A percentile compares a stretch with the other conserved stretches of the same genome.
These are phyloP conservation scores for Holothuria scabra DNA, from an alignment of 53 echinoderm and acorn worm genomes.

Conservation along the genomic window DNA sequence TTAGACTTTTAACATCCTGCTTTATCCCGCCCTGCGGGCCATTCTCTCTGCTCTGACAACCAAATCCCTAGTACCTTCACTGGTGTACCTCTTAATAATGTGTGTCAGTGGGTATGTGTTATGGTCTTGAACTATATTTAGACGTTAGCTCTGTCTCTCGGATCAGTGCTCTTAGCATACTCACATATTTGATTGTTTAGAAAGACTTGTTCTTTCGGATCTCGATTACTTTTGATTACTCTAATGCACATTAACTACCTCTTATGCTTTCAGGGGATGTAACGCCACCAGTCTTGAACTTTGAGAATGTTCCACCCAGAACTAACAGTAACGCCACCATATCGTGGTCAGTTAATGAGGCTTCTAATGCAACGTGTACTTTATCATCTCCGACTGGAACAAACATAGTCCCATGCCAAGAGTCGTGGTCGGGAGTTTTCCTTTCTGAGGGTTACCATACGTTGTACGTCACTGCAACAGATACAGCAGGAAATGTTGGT, in stretches of 20 bases:
- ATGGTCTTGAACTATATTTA: no score
- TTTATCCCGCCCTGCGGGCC: no score
- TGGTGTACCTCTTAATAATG: no score
- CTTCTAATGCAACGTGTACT: constrained; percentile 15
- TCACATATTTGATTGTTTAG: no score
- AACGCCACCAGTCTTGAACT: constrained; percentile 29
- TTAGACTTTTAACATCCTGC: no score
- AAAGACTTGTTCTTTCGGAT: no score
- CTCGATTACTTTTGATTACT: background rate
- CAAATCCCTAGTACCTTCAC: no score
- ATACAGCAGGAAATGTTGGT: constrained; percentile 36
- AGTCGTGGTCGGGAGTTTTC: constrained; percentile 1
- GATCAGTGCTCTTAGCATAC: no score
- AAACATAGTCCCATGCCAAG: background rate
- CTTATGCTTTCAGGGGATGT: constrained; percentile 26
- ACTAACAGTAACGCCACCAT: constrained; percentile 14
- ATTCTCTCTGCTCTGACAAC: no score
- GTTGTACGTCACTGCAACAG: constrained; percentile 27
- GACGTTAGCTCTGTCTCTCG: no score
- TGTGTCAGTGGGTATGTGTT: no score
- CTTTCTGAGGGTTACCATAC: constrained; percentile 29
- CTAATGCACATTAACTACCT: background rate
- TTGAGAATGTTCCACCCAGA: constrained; percentile 9
- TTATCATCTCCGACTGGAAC: constrained; percentile 33
- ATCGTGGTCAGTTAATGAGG: constrained; percentile 18